Evolutionary conservation across 1,140 invertebrate species (phyloP), one percentile per base, ranked within the genome.

Genomic region (Papilio glaucus): DNA sequence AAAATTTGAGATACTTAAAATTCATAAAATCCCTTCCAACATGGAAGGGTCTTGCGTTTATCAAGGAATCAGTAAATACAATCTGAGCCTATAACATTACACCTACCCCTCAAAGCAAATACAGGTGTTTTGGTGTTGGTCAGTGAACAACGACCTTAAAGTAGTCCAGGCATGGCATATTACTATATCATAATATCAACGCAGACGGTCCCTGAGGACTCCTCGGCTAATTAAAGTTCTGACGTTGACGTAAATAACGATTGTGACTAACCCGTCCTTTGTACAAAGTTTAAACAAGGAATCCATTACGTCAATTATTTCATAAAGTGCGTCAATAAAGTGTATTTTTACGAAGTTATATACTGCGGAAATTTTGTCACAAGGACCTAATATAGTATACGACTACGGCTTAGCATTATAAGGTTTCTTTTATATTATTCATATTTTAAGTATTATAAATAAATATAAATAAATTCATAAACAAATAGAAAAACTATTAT

Each of bases 191-290:
- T 24, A 57, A 57, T 9, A 13, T 10, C 18, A 10, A 57, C 2
- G 21, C 49, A 57, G 49, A 24, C 49, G 18, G 49, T 57, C 49
- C 49, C 49, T 5, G 12, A 21, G 49, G 49, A 57, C 49, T 18
- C 18, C 10, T 57, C 49, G 49, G 49, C 24, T 53, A 53, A 53
- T 57, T 57, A 57, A 57, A 57, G 49, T 57, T n/a, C 15, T 21
- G 21, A 57, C 49, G 49, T 57, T 21, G 24, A 57, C 49, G 49
- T 57, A 57, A 57, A 26, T 13, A 57, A 57, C 10, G 49, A 57
- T 57, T 57, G 29, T 33, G 29, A 57, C 18, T 57, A 57, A 57
- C n/a, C 13, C 21, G 49, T 21, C 49, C 49, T 57, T 57, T 57
- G 21, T 57, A 24, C 21, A 12, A 24, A 53, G 1, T 57, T 13